Base-by-base conservation (phyloP, 2,888 invertebrate species). In the Nymphalis polychloros region DNA sequence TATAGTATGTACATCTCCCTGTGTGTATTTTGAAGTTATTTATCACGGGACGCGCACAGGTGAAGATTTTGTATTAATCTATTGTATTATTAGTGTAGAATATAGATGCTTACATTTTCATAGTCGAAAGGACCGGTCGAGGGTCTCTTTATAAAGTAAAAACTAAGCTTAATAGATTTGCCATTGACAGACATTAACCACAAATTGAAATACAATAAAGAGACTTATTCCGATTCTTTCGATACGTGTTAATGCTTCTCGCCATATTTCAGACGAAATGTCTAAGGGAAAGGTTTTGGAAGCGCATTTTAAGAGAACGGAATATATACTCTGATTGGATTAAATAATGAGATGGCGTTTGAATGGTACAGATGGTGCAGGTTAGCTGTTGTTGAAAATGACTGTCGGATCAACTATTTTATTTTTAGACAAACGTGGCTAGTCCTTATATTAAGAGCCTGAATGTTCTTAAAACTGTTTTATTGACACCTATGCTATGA, bases 51-150 rank as follows among this genome's bases (percentile, higher is more conserved):
- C 20, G 60, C 35, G n/a, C 31, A 35, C 35, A 20, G 53, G 20
- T 16, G 48, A 49, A 27, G 50, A 27, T 67, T 16, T 52, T 46
- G 17, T 63, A 50, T 47, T 31, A 23, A 49, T 63, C 35, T 2
- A 52, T n/a, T n/a, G n/a, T n/a, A n/a, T n/a, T n/a, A n/a, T 8
- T 57, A 46, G 4, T 47, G 48, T 64, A 59, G 47, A 2, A 55
- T 41, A 31, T 67, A 67, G 49, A 60, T n/a, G 62, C 52, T 59
- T 55, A 49, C 46, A 50, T 67, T 67, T 64, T 59, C 57, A 59
- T 47, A 52, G 23, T 59, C 50, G 61, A 46, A 61, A 47, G 49
- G 53, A 60, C 19, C 61, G 61, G 23, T 20, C 4, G 20, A 41
- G 31, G 55, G 23, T 19, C 31, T 19, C 8, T 20, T 8, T 10